Conservation (phyloP, 2,888 invertebrate genomes). For the Chrysolina oricalcia region DNA sequence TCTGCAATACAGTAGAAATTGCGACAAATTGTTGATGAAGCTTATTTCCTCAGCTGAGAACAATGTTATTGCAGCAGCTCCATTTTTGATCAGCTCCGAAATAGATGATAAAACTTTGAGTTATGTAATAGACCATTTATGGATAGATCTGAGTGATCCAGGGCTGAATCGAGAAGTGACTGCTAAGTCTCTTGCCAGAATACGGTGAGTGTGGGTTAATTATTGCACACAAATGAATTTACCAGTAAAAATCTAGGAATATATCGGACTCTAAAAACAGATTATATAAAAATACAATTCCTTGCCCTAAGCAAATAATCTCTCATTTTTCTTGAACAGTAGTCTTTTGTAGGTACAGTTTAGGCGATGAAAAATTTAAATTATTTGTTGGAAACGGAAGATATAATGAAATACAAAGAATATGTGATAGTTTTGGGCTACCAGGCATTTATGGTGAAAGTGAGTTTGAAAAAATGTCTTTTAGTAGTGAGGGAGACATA, state of each 20-base stretch:
- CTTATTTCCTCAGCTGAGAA: slow-evolving; percentile 80
- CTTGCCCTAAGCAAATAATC: background rate
- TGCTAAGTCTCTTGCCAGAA: slow-evolving; percentile 80
- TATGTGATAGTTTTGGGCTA: slow-evolving; percentile 77
- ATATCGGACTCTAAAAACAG: too few relatives aligned
- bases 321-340: slow-evolving; percentile 58
- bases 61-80: slow-evolving; percentile 71
- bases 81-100: slow-evolving; percentile 57
- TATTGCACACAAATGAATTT: background rate
- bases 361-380: slow-evolving; percentile 80
- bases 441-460: slow-evolving; percentile 54
- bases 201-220: slow-evolving; percentile 71
- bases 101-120: slow-evolving; percentile 45
- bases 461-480: slow-evolving; percentile 38
- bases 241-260: too few relatives aligned
- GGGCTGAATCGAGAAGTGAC: slow-evolving; percentile 77
- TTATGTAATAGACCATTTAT: slow-evolving; percentile 44
- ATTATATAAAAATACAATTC: too few relatives aligned
- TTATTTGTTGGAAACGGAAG: slow-evolving; percentile 67
- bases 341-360: slow-evolving; percentile 53
- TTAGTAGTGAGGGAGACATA: slow-evolving; percentile 50
- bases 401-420: slow-evolving; percentile 75
- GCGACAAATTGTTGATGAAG: slow-evolving; percentile 79
- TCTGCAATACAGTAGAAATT: slow-evolving; percentile 79
- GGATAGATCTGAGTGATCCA: slow-evolving; percentile 43